Evolutionary conservation across 2,113 vertebrate genomes (phyloP).

Genomic region (Falco punctatus): DNA sequence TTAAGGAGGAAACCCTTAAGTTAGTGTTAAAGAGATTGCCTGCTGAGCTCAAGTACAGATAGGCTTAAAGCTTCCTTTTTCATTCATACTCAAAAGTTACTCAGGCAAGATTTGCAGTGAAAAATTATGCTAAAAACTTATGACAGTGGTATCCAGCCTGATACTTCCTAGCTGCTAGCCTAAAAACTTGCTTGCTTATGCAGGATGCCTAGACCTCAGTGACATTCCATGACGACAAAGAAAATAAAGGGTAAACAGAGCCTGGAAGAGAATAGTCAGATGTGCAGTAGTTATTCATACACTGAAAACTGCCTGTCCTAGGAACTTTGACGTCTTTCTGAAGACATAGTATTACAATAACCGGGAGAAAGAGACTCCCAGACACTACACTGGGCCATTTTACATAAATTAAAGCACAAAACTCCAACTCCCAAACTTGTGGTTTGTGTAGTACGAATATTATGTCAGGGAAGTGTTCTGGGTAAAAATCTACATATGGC

Average conservation of each 20-base stretch:
- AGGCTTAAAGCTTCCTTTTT: background rate
- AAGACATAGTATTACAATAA: background rate
- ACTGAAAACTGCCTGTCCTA: fast-evolving
- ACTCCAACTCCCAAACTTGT: background rate
- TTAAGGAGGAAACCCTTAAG: background rate
- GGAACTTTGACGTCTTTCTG: fast-evolving
- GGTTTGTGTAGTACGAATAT: background rate
- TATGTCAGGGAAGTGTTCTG: background rate
- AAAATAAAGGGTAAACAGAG: background rate
- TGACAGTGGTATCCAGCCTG: background rate
- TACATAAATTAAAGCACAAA: background rate
- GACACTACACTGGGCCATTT: fast-evolving
- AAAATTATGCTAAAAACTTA: background rate
- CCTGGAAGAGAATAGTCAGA: background rate
- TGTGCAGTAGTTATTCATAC: background rate
- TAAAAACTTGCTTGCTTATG: background rate
- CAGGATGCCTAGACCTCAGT: background rate
- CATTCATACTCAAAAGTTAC: background rate
- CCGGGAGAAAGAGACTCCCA: background rate
- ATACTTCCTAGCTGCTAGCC: fast-evolving
- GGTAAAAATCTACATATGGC: background rate
- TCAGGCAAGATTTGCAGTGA: background rate
- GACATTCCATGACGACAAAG: background rate
- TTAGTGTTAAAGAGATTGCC: background rate
- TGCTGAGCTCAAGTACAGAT: background rate